Conservation (phyloP, 2,888 invertebrate species). For the Bugula neritina region DNA sequence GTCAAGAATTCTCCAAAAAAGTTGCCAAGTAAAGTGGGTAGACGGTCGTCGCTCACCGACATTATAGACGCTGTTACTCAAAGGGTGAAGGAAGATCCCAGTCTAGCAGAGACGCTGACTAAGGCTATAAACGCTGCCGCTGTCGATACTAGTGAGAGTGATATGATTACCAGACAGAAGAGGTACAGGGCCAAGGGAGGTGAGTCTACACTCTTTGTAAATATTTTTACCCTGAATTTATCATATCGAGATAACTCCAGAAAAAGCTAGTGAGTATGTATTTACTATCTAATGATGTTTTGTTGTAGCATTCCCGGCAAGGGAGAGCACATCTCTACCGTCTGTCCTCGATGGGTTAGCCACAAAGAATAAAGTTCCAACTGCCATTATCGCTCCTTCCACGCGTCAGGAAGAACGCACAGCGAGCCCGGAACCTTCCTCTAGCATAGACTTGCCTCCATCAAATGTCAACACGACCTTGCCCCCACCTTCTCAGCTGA, state of each 20-base stretch:
- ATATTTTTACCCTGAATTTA: too few relatives aligned
- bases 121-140: not conserved
- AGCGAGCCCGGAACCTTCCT: not conserved
- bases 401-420: too few relatives aligned
- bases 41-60: not conserved
- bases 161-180: not conserved
- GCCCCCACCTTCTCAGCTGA: not conserved
- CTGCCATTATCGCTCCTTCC: not conserved
- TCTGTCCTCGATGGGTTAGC: not conserved
- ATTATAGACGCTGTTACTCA: slow-evolving; percentile 21
- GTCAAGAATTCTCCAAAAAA: not conserved
- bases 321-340: not conserved
- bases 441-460: not conserved
- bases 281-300: too few relatives aligned
- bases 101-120: not conserved
- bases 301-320: too few relatives aligned
- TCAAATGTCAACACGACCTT: not conserved
- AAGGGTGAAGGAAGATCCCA: slow-evolving; percentile 7
- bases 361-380: not conserved
- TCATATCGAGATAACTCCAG: too few relatives aligned
- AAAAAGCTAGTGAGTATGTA: too few relatives aligned
- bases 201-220: not conserved
- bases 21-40: not conserved
- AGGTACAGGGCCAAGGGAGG: not conserved
- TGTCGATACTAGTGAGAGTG: not conserved